A percentile compares a stretch with the other conserved stretches of the same genome.
These are phyloP conservation scores for Nebria ingens DNA, from an alignment of 1,140 invertebrate genomes.

Conservation along the genomic window DNA sequence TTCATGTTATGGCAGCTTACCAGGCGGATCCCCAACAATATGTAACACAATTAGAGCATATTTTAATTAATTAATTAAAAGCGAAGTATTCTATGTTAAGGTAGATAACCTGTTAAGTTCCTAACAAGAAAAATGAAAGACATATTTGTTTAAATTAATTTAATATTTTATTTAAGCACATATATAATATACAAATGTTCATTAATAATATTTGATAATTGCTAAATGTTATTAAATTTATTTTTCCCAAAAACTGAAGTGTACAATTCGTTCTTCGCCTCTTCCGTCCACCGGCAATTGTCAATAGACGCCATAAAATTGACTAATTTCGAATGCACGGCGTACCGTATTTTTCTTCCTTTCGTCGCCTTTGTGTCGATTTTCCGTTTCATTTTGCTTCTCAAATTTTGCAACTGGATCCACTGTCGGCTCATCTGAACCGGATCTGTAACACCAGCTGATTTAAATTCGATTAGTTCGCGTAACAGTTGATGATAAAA, in stretches of 20 bases:
- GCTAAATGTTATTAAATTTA: slow-evolving; percentile 19
- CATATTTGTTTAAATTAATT: no score
- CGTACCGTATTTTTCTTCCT: slow-evolving; percentile 81
- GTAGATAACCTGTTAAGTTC: no score
- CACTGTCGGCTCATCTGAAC: slow-evolving; percentile 71
- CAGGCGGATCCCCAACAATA: no score
- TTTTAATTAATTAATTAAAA: no score
- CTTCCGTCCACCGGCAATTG: slow-evolving; percentile 58
- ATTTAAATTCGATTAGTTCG: slow-evolving; percentile 87
- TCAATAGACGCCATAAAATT: slow-evolving; percentile 88
- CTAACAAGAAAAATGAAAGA: no score
- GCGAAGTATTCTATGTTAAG: no score
- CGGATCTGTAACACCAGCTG: slow-evolving; percentile 69
- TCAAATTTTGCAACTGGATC: slow-evolving; percentile 81
- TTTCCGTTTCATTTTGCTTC: slow-evolving; percentile 81
- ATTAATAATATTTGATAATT: no score
- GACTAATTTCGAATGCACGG: slow-evolving; percentile 80
- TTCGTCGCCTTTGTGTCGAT: slow-evolving; percentile 88
- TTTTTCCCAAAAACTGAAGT: slow-evolving; percentile 72
- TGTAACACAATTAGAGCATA: no score
- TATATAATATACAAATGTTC: no score
- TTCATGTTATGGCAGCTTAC: no score
- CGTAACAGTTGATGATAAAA: slow-evolving; percentile 90
- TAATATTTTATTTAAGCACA: no score
- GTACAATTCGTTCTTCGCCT: slow-evolving; percentile 69